Conservation (phyloP, 2,113 vertebrate species). For the Probosciger aterrimus region DNA sequence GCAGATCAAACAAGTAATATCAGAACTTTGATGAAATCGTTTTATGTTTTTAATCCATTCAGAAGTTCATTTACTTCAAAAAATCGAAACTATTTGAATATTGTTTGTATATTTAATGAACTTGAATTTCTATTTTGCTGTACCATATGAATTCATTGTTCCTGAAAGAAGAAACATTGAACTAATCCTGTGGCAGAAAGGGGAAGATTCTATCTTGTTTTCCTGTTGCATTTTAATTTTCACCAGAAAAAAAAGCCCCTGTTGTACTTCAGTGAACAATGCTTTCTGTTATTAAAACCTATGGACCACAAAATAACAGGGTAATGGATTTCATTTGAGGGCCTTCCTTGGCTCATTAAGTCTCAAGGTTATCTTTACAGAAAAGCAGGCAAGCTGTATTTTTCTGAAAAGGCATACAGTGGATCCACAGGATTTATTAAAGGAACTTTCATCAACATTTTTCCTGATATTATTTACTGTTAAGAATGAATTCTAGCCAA, state of each 20-base stretch:
- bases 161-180: constrained; percentile 20
- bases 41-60: neutral
- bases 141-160: neutral
- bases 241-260: constrained; percentile 5
- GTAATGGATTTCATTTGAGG: constrained; percentile 26
- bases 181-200: neutral
- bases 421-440: constrained; percentile 3
- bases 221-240: constrained; percentile 45
- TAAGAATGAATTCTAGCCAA: constrained; percentile 8
- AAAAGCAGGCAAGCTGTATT: constrained; percentile 50
- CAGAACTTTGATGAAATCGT: neutral
- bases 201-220: neutral
- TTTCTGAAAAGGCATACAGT: constrained; percentile 48
- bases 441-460: neutral
- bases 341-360: constrained; percentile 57
- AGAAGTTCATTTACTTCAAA: constrained; percentile 37
- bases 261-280: constrained; percentile 39
- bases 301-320: constrained; percentile 62
- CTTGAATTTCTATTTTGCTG: neutral
- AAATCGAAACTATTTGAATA: constrained; percentile 35
- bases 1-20: neutral
- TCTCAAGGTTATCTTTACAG: constrained; percentile 49
- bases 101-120: constrained; percentile 44
- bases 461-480: neutral
- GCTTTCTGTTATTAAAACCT: constrained; percentile 54